Evolutionary conservation across 2,888 invertebrate genomes (phyloP).

Genomic region (Callosobruchus maculatus): DNA sequence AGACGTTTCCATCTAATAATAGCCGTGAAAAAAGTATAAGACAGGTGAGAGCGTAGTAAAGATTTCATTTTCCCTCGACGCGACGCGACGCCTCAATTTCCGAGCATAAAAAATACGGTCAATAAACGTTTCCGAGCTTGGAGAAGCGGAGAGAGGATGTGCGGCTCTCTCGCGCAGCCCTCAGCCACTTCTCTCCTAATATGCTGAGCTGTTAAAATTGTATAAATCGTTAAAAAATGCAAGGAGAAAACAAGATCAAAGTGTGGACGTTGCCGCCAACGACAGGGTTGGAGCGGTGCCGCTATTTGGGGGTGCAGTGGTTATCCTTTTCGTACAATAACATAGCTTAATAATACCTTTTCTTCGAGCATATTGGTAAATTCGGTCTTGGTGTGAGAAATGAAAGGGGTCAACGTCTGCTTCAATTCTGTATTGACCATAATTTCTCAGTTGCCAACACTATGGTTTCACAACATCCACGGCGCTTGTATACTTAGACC

Average conservation of each 20-base stretch:
- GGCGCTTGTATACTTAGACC: no score
- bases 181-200: background rate
- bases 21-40: background rate
- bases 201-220: background rate
- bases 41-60: background rate
- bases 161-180: background rate
- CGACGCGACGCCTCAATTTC: background rate
- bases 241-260: background rate
- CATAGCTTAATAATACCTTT: no score
- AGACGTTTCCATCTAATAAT: background rate
- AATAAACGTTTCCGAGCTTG: background rate
- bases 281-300: background rate
- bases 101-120: background rate
- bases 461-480: no score
- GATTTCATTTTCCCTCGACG: background rate
- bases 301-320: no score
- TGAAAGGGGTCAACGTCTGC: no score
- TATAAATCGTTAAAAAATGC: background rate
- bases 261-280: background rate
- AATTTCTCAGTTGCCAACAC: no score
- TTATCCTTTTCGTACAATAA: no score
- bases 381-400: no score
- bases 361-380: no score
- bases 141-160: background rate
- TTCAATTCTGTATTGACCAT: no score